phyloP scores from a whole-genome alignment of 2,113 vertebrate species.

The Kryptolebias marmoratus region DNA sequence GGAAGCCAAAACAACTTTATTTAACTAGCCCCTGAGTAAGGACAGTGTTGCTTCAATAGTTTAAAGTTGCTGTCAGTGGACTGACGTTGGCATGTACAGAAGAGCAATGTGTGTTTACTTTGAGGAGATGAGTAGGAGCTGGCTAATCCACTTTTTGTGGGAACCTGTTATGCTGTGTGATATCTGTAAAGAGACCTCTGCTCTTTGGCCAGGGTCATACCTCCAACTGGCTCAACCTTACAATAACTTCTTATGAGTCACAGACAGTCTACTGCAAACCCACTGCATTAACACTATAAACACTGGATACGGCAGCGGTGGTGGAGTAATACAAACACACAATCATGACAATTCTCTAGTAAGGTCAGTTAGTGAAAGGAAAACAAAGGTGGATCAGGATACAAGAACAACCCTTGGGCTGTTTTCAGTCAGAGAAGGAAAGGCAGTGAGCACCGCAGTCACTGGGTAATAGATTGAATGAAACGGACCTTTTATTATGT shows the following conservation, averaged over 20 bases:
- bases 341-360: constrained; percentile 1
- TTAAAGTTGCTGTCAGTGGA: constrained; percentile 24
- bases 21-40: constrained; percentile 10
- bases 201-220: constrained; percentile 48
- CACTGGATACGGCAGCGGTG: constrained; percentile 58
- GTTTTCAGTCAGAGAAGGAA: constrained; percentile 23
- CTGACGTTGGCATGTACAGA: constrained; percentile 52
- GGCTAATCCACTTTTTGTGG: constrained; percentile 77
- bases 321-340: constrained; percentile 11
- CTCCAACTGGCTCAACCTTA: constrained; percentile 38
- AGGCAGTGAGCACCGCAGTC: constrained; percentile 24
- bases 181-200: constrained; percentile 65
- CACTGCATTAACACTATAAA: constrained; percentile 50
- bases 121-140: constrained; percentile 57
- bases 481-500: not conserved
- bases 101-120: constrained; percentile 64
- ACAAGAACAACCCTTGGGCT: constrained; percentile 37
- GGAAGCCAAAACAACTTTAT: constrained; percentile 38
- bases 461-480: constrained; percentile 9
- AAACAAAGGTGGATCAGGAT: constrained; percentile 46
- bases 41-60: constrained; percentile 49
- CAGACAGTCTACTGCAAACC: constrained; percentile 54
- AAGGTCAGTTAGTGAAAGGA: constrained; percentile 42
- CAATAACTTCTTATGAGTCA: constrained; percentile 73
- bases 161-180: constrained; percentile 75